Base-by-base conservation (phyloP, 1,140 invertebrate genomes). In the Drosophila teissieri region DNA sequence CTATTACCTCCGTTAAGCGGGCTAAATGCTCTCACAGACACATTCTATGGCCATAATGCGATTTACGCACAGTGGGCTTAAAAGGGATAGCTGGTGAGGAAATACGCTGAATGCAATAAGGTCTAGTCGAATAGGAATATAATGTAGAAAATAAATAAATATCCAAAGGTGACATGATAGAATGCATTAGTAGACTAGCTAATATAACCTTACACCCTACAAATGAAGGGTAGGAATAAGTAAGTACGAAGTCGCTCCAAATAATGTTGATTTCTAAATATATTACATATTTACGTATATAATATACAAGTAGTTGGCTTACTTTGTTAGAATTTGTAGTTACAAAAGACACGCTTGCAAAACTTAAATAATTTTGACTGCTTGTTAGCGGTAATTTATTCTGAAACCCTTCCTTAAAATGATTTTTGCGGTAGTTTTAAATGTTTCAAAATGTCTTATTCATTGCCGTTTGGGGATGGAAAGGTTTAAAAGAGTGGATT, bases 271-370 rank as follows among this genome's bases (percentile, higher is more conserved):
- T 4, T 24, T 0, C 22, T 24, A 24, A 24, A 24, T 24, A 24
- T 24, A 24, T 24, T 24, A 24, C 22, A 24, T 24, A 24, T 24
- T 24, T 24, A 22, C 1, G 4, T 22, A 24, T 24, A 24, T 24
- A 4, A 4, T 24, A 4, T 10, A 10, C 7, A 31, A 31, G 7
- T 2, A 37, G 45, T 78, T 77, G 40, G 40, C 74, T 73, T 82
- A 55, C 74, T 74, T 81, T 78, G 55, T 58, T 80, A 78, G 69
- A 65, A 65, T 81, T 80, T 44, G 76, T 78, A 81, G 69, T 80
- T 89, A 89, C 75, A 80, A 90, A 88, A 61, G 68, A 65, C 27
- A 24, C 44, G 60, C 42, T 51, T 80, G 69, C 36, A 77, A 68
- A 60, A 73, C 42, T 65, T 51, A 15, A 68, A 56, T 42, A 68